Conservation (phyloP, 2,113 vertebrate species). For the Carassius gibelio region DNA sequence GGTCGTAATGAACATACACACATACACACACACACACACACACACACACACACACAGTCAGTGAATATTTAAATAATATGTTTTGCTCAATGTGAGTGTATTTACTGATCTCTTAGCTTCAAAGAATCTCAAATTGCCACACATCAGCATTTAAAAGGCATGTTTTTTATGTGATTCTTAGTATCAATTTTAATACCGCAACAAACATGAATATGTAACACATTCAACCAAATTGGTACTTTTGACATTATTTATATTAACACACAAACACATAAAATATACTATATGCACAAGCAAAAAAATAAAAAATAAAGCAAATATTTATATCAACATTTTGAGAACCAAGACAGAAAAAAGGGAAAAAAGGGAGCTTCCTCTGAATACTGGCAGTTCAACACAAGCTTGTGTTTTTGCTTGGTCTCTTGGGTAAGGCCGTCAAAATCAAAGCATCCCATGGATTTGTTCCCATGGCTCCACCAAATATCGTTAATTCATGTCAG, state of each 20-base stretch:
- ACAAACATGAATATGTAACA: too few relatives aligned
- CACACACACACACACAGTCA: neutral
- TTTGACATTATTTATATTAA: neutral
- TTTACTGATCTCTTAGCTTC: neutral
- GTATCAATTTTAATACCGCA: too few relatives aligned
- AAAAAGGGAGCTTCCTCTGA: conserved; percentile 6
- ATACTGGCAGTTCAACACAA: conserved; percentile 38
- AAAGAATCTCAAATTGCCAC: neutral
- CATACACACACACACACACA: too few relatives aligned
- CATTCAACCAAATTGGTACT: neutral
- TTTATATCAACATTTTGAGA: conserved; percentile 31
- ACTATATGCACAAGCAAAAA: neutral
- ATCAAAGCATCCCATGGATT: conserved; percentile 36
- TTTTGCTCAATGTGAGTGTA: neutral
- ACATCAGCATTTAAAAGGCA: neutral
- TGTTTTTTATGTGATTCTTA: too few relatives aligned
- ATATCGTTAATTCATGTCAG: conserved; percentile 44
- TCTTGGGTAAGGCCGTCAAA: conserved; percentile 28
- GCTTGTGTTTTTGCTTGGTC: conserved; percentile 33
- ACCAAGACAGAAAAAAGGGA: neutral
- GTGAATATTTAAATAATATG: neutral
- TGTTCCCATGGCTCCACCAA: conserved; percentile 42
- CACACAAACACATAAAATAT: neutral
- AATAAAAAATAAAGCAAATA: neutral
- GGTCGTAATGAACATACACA: neutral